Evolutionary conservation across 2,113 vertebrate species (phyloP).

Genomic region (Muntiacus muntjak): DNA sequence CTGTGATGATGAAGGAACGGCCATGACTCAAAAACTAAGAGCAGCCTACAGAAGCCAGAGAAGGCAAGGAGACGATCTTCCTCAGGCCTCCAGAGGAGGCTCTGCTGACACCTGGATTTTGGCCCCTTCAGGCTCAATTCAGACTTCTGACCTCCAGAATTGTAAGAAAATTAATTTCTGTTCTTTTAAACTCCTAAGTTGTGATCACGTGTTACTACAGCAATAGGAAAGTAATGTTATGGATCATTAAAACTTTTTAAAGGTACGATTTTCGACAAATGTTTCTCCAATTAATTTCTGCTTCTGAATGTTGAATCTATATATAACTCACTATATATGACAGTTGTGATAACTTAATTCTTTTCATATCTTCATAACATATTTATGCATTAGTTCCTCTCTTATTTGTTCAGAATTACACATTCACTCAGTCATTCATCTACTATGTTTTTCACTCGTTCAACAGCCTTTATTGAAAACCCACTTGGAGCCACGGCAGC

Average conservation of each 20-base stretch:
- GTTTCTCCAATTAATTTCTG: neutral
- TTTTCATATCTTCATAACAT: neutral
- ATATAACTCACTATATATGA: neutral
- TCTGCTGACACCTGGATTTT: neutral
- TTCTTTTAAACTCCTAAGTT: neutral
- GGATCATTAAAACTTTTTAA: neutral
- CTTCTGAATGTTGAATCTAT: neutral
- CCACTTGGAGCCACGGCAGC: neutral
- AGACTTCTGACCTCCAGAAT: neutral
- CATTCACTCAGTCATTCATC: neutral
- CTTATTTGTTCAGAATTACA: neutral
- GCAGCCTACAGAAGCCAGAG: neutral
- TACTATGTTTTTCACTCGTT: neutral
- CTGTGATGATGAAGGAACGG: neutral
- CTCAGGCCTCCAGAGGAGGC: neutral
- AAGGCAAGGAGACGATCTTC: neutral
- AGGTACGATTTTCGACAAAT: neutral
- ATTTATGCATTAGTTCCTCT: neutral
- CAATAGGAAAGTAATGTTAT: neutral
- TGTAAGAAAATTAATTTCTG: no score
- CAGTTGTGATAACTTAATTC: neutral
- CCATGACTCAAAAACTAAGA: accelerated
- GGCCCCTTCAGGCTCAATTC: neutral
- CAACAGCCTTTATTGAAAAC: neutral
- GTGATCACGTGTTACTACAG: neutral